Evolutionary conservation across 2,888 invertebrate genomes (phyloP).

Genomic region (Eurytoma californica): DNA sequence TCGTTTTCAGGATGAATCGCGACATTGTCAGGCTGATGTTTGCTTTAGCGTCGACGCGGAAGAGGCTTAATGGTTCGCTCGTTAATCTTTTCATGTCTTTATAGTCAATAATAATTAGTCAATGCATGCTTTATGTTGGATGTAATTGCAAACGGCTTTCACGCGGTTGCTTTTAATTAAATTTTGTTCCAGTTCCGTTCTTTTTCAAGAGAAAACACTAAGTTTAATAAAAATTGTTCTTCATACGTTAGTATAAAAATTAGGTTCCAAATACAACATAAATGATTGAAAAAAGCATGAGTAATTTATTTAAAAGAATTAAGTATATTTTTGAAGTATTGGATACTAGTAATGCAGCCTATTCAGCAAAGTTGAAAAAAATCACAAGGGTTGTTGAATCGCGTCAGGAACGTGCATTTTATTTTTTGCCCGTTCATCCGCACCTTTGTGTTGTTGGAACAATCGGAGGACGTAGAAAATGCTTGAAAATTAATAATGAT

Average conservation of each 20-base stretch:
- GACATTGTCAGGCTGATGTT: not conserved
- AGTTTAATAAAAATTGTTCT: not conserved
- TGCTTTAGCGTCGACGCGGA: not conserved
- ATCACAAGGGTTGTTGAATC: constrained; percentile 8
- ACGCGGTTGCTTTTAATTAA: not conserved
- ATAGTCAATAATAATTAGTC: constrained; percentile 12
- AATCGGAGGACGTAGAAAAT: constrained; percentile 26
- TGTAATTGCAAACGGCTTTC: constrained; percentile 25
- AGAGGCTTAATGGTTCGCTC: constrained; percentile 1
- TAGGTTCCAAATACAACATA: not conserved
- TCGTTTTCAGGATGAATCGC: constrained; percentile 29
- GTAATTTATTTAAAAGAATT: no score
- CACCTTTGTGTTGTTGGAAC: constrained; percentile 36
- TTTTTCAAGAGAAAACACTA: not conserved
- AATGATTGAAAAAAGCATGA: no score
- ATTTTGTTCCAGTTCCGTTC: not conserved
- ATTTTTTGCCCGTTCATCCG: not conserved
- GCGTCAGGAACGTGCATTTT: not conserved
- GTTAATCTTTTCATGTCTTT: not conserved
- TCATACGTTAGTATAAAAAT: no score
- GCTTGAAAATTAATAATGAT: constrained; percentile 40
- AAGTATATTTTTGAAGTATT: no score
- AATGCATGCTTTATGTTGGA: constrained; percentile 6
- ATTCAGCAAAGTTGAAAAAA: constrained; percentile 15
- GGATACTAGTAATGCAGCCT: not conserved